These are phyloP conservation scores for Copsychus sechellarum DNA, from an alignment of 2,113 vertebrate genomes.

Conservation along the genomic window DNA sequence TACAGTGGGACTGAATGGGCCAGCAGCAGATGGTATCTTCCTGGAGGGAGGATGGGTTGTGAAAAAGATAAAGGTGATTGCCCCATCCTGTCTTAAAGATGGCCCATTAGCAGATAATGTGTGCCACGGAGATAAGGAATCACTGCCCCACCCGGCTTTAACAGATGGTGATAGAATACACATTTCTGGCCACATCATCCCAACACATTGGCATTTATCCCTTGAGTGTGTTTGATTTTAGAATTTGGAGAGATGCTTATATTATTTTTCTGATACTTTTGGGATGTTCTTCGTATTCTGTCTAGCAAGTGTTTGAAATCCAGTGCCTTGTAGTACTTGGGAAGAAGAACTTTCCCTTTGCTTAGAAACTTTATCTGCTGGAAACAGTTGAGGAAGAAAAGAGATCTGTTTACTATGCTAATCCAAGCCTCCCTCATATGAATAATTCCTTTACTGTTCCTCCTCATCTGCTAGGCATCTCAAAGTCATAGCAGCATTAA, in stretches of 20 bases:
- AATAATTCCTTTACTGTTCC: slow-evolving; percentile 5
- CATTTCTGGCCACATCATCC: too few species aligned
- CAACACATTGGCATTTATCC: neutral
- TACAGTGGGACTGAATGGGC: too few species aligned
- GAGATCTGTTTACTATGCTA: neutral
- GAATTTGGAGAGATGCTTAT: neutral
- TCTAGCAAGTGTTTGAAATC: neutral
- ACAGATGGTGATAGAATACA: too few species aligned
- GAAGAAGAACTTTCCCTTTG: neutral
- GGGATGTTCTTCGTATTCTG: neutral
- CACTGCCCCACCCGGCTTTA: too few species aligned
- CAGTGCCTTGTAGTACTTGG: neutral
- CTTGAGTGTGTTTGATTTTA: neutral
- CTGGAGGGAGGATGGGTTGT: too few species aligned
- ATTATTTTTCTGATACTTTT: neutral
- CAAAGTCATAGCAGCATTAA: slow-evolving; percentile 21
- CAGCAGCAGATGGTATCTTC: too few species aligned
- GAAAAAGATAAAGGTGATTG: too few species aligned
- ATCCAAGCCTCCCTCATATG: neutral
- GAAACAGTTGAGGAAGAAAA: neutral
- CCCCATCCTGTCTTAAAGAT: too few species aligned
- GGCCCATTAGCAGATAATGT: too few species aligned
- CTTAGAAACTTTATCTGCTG: neutral
- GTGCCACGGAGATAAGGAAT: too few species aligned
- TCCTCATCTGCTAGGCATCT: neutral